These are phyloP conservation scores for Dryadula phaetusa DNA, from an alignment of 2,888 invertebrate species.

Conservation along the genomic window DNA sequence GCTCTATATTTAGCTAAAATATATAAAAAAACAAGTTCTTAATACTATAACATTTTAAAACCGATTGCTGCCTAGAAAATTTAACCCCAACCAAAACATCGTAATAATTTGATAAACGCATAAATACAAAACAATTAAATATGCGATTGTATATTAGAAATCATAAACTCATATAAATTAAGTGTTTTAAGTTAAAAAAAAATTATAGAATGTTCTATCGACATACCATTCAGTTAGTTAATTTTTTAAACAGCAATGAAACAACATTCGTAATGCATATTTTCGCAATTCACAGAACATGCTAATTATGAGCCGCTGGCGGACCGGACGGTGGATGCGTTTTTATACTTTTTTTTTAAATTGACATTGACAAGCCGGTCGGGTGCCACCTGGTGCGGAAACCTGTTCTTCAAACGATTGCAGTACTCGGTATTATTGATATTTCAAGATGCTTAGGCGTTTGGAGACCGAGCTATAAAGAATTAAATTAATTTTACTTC, in stretches of 20 bases:
- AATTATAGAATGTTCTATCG: not conserved
- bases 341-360: slow-evolving; percentile 39
- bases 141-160: too few species aligned
- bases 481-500: not conserved
- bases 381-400: slow-evolving; percentile 47
- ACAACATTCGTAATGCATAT: slow-evolving; percentile 10
- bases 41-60: not conserved
- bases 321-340: slow-evolving; percentile 25
- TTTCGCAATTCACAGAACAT: slow-evolving; percentile 37
- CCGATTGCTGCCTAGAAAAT: too few species aligned
- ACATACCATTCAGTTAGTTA: slow-evolving; percentile 8
- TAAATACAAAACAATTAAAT: not conserved
- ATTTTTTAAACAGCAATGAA: slow-evolving; percentile 5
- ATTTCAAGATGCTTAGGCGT: slow-evolving; percentile 16
- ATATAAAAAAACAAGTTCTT: not conserved
- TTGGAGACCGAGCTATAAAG: not conserved
- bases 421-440: slow-evolving; percentile 26
- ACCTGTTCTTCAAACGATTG: slow-evolving; percentile 45
- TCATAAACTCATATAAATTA: not conserved
- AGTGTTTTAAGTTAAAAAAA: not conserved
- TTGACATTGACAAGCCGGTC: slow-evolving; percentile 46
- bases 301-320: slow-evolving; percentile 39
- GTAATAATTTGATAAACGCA: not conserved
- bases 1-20: slow-evolving; percentile 10
- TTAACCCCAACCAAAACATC: too few species aligned